phyloP scores from a whole-genome alignment of 2,888 invertebrate genomes.

The Crepidodera aurea region DNA sequence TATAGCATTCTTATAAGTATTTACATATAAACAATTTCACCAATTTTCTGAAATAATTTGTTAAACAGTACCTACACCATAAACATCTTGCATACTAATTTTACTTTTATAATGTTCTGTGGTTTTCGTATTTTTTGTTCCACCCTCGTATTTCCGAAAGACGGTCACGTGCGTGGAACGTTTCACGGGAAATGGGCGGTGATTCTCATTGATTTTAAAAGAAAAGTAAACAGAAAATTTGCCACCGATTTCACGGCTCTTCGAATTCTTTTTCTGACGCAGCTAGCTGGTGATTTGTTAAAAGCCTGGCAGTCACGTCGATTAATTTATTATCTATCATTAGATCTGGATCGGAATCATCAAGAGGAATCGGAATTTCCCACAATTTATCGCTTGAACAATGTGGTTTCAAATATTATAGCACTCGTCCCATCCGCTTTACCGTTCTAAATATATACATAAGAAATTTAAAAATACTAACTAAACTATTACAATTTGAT shows the following conservation, averaged over 20 bases:
- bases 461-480: too few relatives aligned
- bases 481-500: too few relatives aligned
- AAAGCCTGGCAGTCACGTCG: slow-evolving; percentile 37
- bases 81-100: too few relatives aligned
- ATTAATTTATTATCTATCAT: slow-evolving; percentile 35
- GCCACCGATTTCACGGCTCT: slow-evolving; percentile 46
- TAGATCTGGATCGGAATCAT: not conserved
- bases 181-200: slow-evolving; percentile 50
- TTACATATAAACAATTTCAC: too few relatives aligned
- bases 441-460: too few relatives aligned
- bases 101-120: too few relatives aligned
- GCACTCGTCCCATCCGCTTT: too few relatives aligned
- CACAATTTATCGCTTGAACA: too few relatives aligned
- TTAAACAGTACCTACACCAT: too few relatives aligned
- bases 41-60: too few relatives aligned
- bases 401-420: too few relatives aligned
- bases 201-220: slow-evolving; percentile 51
- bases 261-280: slow-evolving; percentile 47
- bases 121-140: not conserved
- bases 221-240: slow-evolving; percentile 47
- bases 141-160: slow-evolving; percentile 24
- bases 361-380: not conserved
- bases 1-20: too few relatives aligned
- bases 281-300: slow-evolving; percentile 55
- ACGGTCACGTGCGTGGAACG: slow-evolving; percentile 33